These are phyloP conservation scores for Brenthis daphne DNA, from an alignment of 2,888 invertebrate species.

Conservation along the genomic window DNA sequence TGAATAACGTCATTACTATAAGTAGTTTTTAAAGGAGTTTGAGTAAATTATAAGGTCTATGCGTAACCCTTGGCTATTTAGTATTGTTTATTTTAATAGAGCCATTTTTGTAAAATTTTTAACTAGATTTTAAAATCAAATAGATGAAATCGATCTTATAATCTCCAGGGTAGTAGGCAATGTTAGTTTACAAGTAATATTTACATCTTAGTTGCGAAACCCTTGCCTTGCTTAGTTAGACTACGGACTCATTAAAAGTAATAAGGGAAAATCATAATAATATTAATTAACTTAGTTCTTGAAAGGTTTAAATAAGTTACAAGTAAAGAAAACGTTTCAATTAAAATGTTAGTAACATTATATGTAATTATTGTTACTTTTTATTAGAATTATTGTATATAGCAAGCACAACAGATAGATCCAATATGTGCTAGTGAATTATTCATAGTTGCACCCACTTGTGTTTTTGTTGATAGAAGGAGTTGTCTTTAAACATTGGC, in stretches of 20 bases:
- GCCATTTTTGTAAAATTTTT: not conserved
- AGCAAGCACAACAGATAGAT: not conserved
- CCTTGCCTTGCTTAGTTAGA: not conserved
- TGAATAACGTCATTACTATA: no score
- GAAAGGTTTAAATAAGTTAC: slow-evolving; percentile 25
- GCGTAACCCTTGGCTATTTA: no score
- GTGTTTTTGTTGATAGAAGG: slow-evolving; percentile 4
- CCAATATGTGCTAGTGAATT: slow-evolving; percentile 2
- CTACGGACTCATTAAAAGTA: slow-evolving; percentile 8
- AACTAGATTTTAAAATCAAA: not conserved
- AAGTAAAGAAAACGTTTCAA: slow-evolving; percentile 31
- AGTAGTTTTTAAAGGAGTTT: no score
- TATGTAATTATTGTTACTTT: slow-evolving; percentile 20
- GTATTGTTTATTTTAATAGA: slow-evolving; percentile 1
- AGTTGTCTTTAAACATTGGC: not conserved
- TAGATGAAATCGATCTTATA: not conserved
- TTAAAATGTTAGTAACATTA: slow-evolving; percentile 14
- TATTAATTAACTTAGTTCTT: slow-evolving; percentile 23
- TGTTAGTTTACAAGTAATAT: not conserved
- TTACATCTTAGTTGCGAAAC: slow-evolving; percentile 8
- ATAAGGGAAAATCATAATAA: slow-evolving; percentile 25
- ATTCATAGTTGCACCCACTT: slow-evolving; percentile 13
- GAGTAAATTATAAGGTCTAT: no score
- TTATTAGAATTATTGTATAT: slow-evolving; percentile 12
- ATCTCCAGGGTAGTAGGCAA: not conserved